Base-by-base conservation (phyloP, 2,888 invertebrate genomes). In the Meteorus cinctellus region DNA sequence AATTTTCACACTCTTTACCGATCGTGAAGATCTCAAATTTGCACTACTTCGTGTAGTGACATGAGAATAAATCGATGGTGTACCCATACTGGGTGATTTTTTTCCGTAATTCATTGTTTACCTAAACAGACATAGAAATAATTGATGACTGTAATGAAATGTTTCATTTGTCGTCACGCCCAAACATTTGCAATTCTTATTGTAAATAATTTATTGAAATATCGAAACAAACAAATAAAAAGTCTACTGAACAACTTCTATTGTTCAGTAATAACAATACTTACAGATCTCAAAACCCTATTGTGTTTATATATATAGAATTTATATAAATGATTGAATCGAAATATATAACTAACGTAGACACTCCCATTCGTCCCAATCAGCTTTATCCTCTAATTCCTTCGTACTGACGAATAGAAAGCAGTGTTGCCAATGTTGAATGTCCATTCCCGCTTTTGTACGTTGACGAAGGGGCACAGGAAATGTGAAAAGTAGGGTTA, bases 51-150 rank as follows among this genome's bases (percentile, higher is more conserved):
- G 88, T 1, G 89, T 88, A 0, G 96, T 96, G 75, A 96, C 94
- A 89, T 96, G 96, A 0, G 97, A 97, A 87, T 97, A 96, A 62
- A 97, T 94, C 0, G 96, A 96, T 12, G 96, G 96, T 82, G 96
- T 96, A 66, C 96, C 96, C 83, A 96, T 94, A 74, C 96, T 95
- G 4, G 96, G 96, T 34, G 96, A 95, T 90, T 96, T 96, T 84
- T 95, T 93, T 72, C 95, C 95, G 90, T 95, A 95, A 89, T 93
- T 92, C 93, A 93, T 93, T 76, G 82, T 91, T 83, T 51, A 71
- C 72, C 78, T 78, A 59, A 24, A 24, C 24, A 65, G n/a, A 36
- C 2, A 65, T n/a, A 16, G 29, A 24, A 27, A 27, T 29, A 14
- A 14, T 63, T 62, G 31, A 16, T 16, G 24, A 63, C 14, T 34